Percentiles rank a stretch among this genome's conserved stretches.
These are phyloP conservation scores for Uropetala carovei DNA, from an alignment of 2,888 invertebrate genomes.

Conservation along the genomic window DNA sequence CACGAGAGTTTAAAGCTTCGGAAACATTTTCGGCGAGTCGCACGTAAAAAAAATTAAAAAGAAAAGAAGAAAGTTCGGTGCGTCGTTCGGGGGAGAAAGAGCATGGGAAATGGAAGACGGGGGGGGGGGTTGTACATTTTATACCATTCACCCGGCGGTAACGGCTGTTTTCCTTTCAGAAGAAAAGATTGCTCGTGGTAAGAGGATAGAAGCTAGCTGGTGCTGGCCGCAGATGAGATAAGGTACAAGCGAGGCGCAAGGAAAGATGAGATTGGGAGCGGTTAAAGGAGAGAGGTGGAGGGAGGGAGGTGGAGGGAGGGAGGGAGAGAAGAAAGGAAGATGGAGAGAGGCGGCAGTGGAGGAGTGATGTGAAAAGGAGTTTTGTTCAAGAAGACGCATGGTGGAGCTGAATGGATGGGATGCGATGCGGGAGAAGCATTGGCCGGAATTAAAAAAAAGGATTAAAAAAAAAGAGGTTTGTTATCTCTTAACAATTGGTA, in stretches of 20 bases:
- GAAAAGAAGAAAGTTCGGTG: too few species aligned
- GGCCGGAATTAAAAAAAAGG: slow-evolving; percentile 12
- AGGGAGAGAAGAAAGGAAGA: background rate
- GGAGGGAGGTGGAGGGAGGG: background rate
- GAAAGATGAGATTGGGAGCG: slow-evolving; percentile 1
- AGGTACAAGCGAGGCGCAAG: slow-evolving; percentile 1
- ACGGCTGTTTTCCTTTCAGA: background rate
- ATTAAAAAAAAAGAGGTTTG: background rate
- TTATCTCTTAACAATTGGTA: background rate
- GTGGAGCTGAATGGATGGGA: background rate
- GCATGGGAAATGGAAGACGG: too few species aligned
- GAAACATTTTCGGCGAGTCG: too few species aligned
- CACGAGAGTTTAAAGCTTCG: too few species aligned
- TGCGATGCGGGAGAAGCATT: background rate
- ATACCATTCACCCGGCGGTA: too few species aligned
- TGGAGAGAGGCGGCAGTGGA: background rate
- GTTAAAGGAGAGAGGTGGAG: background rate
- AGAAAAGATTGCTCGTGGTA: slow-evolving; percentile 3
- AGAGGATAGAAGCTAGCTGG: background rate
- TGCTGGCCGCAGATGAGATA: background rate
- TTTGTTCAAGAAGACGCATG: background rate
- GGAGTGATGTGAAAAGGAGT: background rate
- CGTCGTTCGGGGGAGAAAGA: too few species aligned
- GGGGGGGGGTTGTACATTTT: too few species aligned
- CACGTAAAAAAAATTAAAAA: too few species aligned